A percentile compares a stretch with the other conserved stretches of the same genome.
Evolutionary conservation across 2,113 vertebrate genomes (phyloP).

Genomic region (Oreamnos americanus): DNA sequence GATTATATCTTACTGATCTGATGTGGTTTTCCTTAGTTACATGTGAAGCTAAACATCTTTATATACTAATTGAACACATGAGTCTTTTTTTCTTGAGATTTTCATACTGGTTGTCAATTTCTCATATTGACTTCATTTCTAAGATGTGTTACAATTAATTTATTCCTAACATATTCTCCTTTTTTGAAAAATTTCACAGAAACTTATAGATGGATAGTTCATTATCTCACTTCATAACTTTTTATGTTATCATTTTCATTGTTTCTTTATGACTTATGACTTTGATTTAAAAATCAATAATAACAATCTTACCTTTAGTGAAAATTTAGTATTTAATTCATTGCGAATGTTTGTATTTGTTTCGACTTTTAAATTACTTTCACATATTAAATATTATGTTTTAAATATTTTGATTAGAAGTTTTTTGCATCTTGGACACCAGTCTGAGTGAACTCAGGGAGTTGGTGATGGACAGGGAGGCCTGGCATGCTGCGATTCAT

Average conservation of each 20-base stretch:
- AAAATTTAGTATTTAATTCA: background rate
- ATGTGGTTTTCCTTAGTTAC: background rate
- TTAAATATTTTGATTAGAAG: background rate
- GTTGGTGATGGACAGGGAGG: no score
- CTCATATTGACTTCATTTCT: background rate
- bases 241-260: background rate
- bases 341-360: background rate
- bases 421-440: background rate
- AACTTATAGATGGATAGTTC: background rate
- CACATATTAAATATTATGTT: background rate
- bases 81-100: background rate
- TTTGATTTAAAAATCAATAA: background rate
- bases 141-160: background rate
- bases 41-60: background rate
- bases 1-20: background rate
- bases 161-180: background rate
- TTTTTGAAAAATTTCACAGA: background rate
- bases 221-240: background rate
- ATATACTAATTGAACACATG: background rate
- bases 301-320: background rate
- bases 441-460: no score
- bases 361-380: background rate
- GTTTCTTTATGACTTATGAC: background rate
- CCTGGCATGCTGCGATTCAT: no score
- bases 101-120: background rate